Evolutionary conservation across 2,113 vertebrate species (phyloP), one percentile per base, ranked within the genome.

Genomic region (Cyrtonyx montezumae): DNA sequence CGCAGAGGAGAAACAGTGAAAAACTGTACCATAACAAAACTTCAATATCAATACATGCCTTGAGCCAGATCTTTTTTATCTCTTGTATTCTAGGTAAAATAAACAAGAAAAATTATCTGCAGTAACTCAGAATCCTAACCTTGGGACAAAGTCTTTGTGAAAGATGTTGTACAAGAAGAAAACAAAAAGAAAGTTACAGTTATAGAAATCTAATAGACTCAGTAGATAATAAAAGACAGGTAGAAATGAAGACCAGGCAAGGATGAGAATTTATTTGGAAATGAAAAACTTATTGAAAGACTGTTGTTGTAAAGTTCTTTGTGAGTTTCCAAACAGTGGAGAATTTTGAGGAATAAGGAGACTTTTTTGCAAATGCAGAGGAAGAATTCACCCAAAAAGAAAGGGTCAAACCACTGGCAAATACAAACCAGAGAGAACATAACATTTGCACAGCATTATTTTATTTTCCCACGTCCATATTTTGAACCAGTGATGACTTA

Each of bases 11-110:
- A 70, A 91, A 79, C 10, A 51, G n/a, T 56, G 46, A 80, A 66
- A 84, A 90, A 61, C 15, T 80, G 7, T 46, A 74, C 36, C 34
- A 14, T 25, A 51, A 85, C 40, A 69, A 86, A 88, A 84, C 34
- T 84, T 90, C 61, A 68, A 40, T 70, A 66, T 51, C 76, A 86
- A 84, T 79, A 88, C 67, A 84, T 76, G n/a, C 51, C 77, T 84
- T 23, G 23, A 85, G 36, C 34, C 42, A 90, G 95, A 79, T 87
- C 12, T 19, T 66, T 84, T 87, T 69, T 79, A 79, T 76, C 42
- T 30, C 30, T 53, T 79, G 19, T 69, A 62, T 65, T 87, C 15
- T 17, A 84, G 58, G 26, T 66, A 82, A 93, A 90, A 88, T 84
- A 84, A 88, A 84, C 25, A 80, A 75, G 49, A 53, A 36, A 77